Percentiles rank a stretch among this genome's conserved stretches.
Evolutionary conservation across 2,113 vertebrate species (phyloP).

Genomic region (Capreolus pygargus): DNA sequence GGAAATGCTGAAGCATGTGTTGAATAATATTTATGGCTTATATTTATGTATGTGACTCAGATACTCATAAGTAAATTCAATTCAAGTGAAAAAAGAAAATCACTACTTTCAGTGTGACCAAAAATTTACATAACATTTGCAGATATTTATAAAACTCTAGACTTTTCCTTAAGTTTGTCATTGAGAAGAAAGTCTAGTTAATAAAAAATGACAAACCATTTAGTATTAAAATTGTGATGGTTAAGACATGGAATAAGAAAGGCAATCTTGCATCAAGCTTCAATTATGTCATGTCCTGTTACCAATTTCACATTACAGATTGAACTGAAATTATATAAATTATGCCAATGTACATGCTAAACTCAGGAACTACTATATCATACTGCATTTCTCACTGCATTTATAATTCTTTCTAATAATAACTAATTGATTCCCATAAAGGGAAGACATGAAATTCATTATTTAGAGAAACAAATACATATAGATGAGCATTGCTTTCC

Average conservation of each 20-base stretch:
- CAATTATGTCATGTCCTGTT: background rate
- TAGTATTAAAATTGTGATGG: slow-evolving; percentile 47
- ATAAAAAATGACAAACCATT: slow-evolving; percentile 54
- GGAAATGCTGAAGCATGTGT: slow-evolving; percentile 67
- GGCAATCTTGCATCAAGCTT: background rate
- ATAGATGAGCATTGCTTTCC: background rate
- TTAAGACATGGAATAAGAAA: background rate
- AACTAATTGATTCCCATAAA: slow-evolving; percentile 13
- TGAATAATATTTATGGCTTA: slow-evolving; percentile 61
- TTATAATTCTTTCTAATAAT: background rate
- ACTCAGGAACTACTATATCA: background rate
- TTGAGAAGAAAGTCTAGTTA: slow-evolving; percentile 28
- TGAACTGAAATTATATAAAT: slow-evolving; percentile 33
- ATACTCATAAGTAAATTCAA: slow-evolving; percentile 65
- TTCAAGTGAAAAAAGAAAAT: slow-evolving; percentile 63
- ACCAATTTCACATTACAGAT: slow-evolving; percentile 22
- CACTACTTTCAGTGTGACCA: slow-evolving; percentile 61
- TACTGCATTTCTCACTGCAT: background rate
- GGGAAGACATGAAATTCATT: slow-evolving; percentile 20
- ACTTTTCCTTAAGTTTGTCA: slow-evolving; percentile 40
- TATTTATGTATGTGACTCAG: slow-evolving; percentile 63
- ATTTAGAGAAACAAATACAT: slow-evolving; percentile 23
- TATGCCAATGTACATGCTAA: slow-evolving; percentile 12
- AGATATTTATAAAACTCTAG: slow-evolving; percentile 55
- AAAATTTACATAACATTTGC: slow-evolving; percentile 58